Conservation (phyloP, 1,140 invertebrate species). For the Episyrphus balteatus region DNA sequence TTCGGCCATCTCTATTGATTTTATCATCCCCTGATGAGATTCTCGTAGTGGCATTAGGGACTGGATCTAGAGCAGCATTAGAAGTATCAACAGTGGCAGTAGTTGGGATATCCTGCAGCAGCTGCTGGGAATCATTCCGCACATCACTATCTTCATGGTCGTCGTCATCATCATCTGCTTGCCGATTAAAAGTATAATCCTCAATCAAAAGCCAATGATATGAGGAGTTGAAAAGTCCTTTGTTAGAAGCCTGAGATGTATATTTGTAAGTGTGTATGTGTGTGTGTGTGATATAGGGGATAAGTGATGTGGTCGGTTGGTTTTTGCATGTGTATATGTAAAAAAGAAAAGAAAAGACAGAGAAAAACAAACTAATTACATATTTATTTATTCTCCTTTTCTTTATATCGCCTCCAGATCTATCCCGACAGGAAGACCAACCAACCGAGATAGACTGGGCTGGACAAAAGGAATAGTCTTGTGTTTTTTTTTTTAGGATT, state of each 20-base stretch:
- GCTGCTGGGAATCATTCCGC: conserved; percentile 1
- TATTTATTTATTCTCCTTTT: no score
- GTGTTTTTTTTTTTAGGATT: no score
- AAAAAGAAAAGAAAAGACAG: no score
- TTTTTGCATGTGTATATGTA: no score
- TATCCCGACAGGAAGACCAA: no score
- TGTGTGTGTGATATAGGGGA: no score
- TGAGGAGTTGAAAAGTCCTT: conserved; percentile 32
- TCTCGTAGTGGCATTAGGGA: not conserved
- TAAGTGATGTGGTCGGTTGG: no score
- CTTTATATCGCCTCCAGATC: no score
- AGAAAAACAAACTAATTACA: no score
- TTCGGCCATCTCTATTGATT: not conserved
- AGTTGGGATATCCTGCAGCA: conserved; percentile 1
- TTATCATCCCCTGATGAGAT: not conserved
- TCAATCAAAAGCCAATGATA: conserved; percentile 37
- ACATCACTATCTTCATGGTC: conserved; percentile 3
- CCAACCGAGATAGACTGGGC: no score
- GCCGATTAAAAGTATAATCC: conserved; percentile 24
- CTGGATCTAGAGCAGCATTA: not conserved
- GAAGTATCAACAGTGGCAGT: not conserved
- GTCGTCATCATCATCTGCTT: conserved; percentile 9
- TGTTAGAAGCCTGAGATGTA: conserved; percentile 20
- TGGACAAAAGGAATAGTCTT: no score
- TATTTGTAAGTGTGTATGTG: no score